Evolutionary conservation across 2,888 invertebrate species (phyloP), one percentile per base, ranked within the genome.

Genomic region (Andricus quercusramuli): DNA sequence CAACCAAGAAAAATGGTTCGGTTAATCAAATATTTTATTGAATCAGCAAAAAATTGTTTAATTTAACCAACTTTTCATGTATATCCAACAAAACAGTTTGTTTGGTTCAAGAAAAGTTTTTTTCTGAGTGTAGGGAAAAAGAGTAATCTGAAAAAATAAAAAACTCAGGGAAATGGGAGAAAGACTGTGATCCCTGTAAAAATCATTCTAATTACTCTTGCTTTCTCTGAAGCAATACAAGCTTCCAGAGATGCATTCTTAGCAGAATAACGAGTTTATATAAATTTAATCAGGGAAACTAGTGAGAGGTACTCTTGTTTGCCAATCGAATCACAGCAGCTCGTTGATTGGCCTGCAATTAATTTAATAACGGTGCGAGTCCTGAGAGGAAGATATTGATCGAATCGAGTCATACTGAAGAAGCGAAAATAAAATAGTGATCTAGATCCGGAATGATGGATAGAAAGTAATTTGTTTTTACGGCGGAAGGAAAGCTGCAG

Each of bases 381-480:
- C 32, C 37, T 59, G 74, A 37, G n/a, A 67, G 37, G 41, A 41
- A 67, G 67, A 67, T 67, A 67, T 67, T 22, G 51, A 74, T 74
- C 56, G 56, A 74, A 56, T 59, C 74, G 56, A 56, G 74, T 74
- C 56, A 56, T 74, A 22, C 22, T 74, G 74, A 56, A 74, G 74
- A 74, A 74, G 74, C 74, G 51, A 70, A 51, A 74, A 56, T 29
- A 70, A 51, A 74, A 56, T 29, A 74, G 56, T 56, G 56, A 74
- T 59, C 74, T 74, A 56, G 74, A 74, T 74, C 56, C 56, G 17
- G n/a, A 32, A 74, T 74, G 74, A 74, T 74, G 37, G 56, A 74
- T 74, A 59, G 74, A 74, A 74, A 74, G 74, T 74, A 56, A 59
- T 74, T 70, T 74, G 74, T 74, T 74, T 74, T 59, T 74, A 20